Base-by-base conservation (phyloP, 2,888 invertebrate species). In the Merodon equestris region DNA sequence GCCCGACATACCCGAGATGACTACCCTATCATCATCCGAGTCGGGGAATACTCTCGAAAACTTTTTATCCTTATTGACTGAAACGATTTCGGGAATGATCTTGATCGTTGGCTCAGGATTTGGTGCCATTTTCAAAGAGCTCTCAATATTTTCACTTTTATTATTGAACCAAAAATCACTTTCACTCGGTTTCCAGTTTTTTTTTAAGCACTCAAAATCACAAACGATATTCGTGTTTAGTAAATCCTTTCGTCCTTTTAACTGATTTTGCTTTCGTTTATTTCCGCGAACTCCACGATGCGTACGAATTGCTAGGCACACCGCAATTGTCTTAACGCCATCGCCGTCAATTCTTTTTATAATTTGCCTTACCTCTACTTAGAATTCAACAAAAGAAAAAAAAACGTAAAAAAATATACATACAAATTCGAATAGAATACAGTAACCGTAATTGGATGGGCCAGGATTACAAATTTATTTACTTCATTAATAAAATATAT, bases 1-100 rank as follows among this genome's bases (percentile, higher is more conserved):
- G 17, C 92, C 92, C 0, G 92, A 87, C 84, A 92, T 91, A 36
- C 92, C 92, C 60, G 90, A 89, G 53, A 92, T 91, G 9, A 92
- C 92, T 67, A 92, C 88, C 82, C 90, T 90, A 82, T 91, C 90
- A 1, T 88, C 91, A 53, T 87, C 87, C 17, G 87, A 84, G n/a
- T 88, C 87, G 1, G 88, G 86, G 64, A 66, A 84, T n/a, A 85
- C 67, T 72, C 88, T 82, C 0, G 87, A 86, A 61, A 82, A 85
- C 61, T 86, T 87, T 73, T 86, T 86, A 75, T 83, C 45, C 18
- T 85, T 85, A 44, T 83, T 84, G 9, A 70, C 12, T 18, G 71
- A 51, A 45, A 53, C 13, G 34, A 19, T 48, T 48, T 74, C 72
- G 1, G 63, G 64, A 40, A 50, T 53, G 13, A 40, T 45, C 10